Percentiles rank a stretch among this genome's conserved stretches.
phyloP scores from a whole-genome alignment of 1,140 invertebrate species.

The Hetaerina americana region DNA sequence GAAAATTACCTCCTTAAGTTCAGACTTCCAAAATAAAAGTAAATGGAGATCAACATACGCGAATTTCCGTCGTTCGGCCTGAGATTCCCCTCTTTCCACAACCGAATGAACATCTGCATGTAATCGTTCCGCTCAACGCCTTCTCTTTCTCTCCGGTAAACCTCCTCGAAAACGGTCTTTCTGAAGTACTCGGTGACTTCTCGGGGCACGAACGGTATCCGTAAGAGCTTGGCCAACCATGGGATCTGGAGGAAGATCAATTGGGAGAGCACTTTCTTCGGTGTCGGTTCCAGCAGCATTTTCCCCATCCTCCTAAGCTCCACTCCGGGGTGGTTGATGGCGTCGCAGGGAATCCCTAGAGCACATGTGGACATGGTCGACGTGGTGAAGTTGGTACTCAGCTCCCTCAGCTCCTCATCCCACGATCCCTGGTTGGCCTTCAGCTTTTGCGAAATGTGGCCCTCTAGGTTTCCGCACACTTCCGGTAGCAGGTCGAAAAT shows the following conservation, averaged over 20 bases:
- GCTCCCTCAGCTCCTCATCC: constrained; percentile 14
- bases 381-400: constrained; percentile 32
- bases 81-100: constrained; percentile 34
- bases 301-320: constrained; percentile 6
- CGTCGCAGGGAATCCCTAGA: constrained; percentile 40
- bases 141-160: constrained; percentile 34
- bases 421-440: too few species aligned
- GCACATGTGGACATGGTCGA: constrained; percentile 43
- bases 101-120: constrained; percentile 38
- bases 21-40: too few species aligned
- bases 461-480: neutral
- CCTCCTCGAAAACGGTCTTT: constrained; percentile 35
- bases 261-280: neutral
- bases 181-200: constrained; percentile 31
- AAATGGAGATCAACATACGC: too few species aligned
- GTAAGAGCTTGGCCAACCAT: constrained; percentile 17
- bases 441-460: too few species aligned
- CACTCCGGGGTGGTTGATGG: constrained; percentile 31
- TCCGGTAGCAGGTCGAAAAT: constrained; percentile 11
- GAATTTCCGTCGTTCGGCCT: too few species aligned
- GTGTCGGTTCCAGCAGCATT: neutral
- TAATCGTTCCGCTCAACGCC: constrained; percentile 37
- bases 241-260: neutral
- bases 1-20: too few species aligned
- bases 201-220: constrained; percentile 20